phyloP scores from a whole-genome alignment of 2,797 vertebrate species.

The Centropyge bicolor region DNA sequence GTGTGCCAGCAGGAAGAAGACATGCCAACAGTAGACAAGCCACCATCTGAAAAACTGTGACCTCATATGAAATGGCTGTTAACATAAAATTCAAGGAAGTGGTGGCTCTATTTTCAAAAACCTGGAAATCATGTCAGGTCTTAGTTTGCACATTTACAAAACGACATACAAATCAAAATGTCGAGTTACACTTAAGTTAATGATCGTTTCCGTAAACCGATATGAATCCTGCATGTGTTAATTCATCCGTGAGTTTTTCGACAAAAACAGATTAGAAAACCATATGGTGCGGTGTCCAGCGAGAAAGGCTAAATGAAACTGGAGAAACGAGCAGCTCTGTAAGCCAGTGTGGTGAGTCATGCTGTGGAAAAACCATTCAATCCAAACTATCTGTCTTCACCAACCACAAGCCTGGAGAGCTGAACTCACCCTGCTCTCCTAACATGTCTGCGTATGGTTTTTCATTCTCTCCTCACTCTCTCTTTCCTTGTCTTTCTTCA shows the following conservation, averaged over 20 bases:
- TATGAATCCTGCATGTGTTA: background rate
- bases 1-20: conserved; percentile 14
- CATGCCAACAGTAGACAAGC: conserved; percentile 6
- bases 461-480: background rate
- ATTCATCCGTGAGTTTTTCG: conserved; percentile 24
- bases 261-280: conserved; percentile 48
- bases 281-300: conserved; percentile 29
- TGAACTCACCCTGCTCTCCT: conserved; percentile 16
- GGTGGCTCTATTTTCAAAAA: background rate
- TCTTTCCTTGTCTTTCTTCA: conserved; percentile 3
- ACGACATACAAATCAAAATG: conserved; percentile 9
- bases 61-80: background rate
- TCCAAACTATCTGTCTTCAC: conserved; percentile 57
- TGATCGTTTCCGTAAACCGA: background rate
- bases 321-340: conserved; percentile 40
- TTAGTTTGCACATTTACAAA: conserved; percentile 1
- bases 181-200: background rate
- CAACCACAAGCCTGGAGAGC: conserved; percentile 51
- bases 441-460: conserved; percentile 18
- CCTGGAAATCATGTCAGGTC: background rate
- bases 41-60: background rate
- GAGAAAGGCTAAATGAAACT: conserved; percentile 41
- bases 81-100: background rate
- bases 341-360: conserved; percentile 69
- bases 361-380: conserved; percentile 69